Base-by-base conservation (phyloP, 1,140 invertebrate species). In the Cepaea nemoralis region DNA sequence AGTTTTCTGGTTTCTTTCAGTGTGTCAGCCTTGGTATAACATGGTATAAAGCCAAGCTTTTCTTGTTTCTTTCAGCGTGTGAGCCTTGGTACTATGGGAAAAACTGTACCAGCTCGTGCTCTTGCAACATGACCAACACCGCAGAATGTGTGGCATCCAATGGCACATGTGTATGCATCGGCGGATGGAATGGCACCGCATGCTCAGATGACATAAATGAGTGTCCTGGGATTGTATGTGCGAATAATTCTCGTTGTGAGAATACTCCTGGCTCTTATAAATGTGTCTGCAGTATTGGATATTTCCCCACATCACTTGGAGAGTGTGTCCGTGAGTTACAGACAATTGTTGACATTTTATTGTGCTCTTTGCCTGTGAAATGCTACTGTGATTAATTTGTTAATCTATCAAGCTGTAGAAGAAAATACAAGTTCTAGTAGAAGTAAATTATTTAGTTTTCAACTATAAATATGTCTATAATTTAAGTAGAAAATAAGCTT, bases 171-270 rank as follows among this genome's bases (percentile, higher is more conserved):
- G 97, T 95, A 24, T 98, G 97, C 88, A 96, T 96, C 95, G 97
- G 88, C 6, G 77, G 67, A 42, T 85, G 85, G 85, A 82, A 35
- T 31, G 85, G 85, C 2, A 50, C 63, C 19, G 95, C 95, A 81
- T 99, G 97, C 88, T 97, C 96, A 0, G 95, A 96, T 88, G 97
- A 98, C 88, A 96, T 98, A 81, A 94, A 98, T 89, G 97, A 98
- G 91, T 98, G 97, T 90, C 94, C 96, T 10, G 35, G 24, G 27
- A 22, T 37, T 42, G 14, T 33, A 24, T 67, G 63, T 40, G 16
- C 14, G 14, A 33, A 42, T 14, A 77, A 82, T 48, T 98, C 63
- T 69, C 10, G 22, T 0, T 77, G 81, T 71, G 37, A 50, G 24
- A 78, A 82, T 39, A 40, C 27, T n/a, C 63, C 42, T 24, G 74